phyloP scores from a whole-genome alignment of 2,888 invertebrate species.

The Stenotaenia linearis region DNA sequence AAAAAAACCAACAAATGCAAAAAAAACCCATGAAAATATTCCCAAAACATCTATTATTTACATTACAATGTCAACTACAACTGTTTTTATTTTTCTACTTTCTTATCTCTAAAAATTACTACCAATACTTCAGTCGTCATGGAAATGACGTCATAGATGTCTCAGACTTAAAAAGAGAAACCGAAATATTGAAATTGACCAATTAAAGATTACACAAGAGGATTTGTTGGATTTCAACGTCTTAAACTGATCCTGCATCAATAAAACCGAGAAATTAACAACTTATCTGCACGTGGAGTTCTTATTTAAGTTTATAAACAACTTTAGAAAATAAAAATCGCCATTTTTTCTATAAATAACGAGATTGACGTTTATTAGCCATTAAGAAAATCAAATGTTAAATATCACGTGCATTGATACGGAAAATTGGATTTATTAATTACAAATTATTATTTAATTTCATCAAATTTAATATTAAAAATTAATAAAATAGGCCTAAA shows the following conservation, averaged over 20 bases:
- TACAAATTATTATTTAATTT: too few relatives aligned
- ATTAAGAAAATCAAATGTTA: background rate
- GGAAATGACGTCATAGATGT: background rate
- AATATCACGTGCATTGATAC: background rate
- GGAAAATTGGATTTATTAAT: background rate
- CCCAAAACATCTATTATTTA: too few relatives aligned
- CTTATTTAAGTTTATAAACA: background rate
- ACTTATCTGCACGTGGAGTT: background rate
- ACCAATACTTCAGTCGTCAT: too few relatives aligned
- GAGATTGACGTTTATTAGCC: too few relatives aligned
- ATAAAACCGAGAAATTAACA: background rate
- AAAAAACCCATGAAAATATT: too few relatives aligned
- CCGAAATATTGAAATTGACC: background rate
- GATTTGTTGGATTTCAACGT: background rate
- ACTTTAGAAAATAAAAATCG: background rate
- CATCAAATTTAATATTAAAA: too few relatives aligned
- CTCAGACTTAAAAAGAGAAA: background rate
- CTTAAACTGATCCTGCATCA: background rate
- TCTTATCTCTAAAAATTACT: too few relatives aligned
- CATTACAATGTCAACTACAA: too few relatives aligned
- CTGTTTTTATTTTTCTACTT: too few relatives aligned
- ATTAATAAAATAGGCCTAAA: too few relatives aligned
- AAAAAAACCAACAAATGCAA: too few relatives aligned
- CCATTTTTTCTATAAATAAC: background rate
- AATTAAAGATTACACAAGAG: background rate